Conservation (phyloP, 2,888 invertebrate genomes). For the Chrysina gloriosa region DNA sequence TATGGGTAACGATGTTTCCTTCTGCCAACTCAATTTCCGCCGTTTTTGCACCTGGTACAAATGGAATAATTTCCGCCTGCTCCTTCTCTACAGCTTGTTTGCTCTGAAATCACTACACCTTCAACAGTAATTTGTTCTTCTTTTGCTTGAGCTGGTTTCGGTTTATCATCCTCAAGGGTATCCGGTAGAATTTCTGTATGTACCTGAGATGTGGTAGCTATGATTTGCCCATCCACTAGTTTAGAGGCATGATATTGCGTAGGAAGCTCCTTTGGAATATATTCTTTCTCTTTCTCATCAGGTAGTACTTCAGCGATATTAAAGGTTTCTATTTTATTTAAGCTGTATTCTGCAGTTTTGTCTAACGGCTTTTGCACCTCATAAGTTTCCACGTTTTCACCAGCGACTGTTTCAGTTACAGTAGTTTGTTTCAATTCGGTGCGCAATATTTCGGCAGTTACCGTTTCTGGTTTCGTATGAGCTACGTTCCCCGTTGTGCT, state of each 20-base stretch:
- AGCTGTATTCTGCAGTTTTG: constrained; percentile 34
- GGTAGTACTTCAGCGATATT: constrained; percentile 66
- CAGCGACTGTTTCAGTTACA: constrained; percentile 66
- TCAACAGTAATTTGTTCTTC: constrained; percentile 67
- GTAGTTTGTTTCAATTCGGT: constrained; percentile 63
- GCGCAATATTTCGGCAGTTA: constrained; percentile 63
- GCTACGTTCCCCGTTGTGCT: constrained; percentile 58
- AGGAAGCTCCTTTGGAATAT: constrained; percentile 59
- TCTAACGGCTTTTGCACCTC: constrained; percentile 57
- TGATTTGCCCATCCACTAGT: constrained; percentile 65
- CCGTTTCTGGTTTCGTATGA: constrained; percentile 53
- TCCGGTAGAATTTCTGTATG: constrained; percentile 63
- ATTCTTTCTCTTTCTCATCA: constrained; percentile 67
- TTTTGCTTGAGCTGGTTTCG: constrained; percentile 64
- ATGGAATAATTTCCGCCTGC: constrained; percentile 57
- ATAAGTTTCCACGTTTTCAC: constrained; percentile 68
- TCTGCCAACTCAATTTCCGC: constrained; percentile 59
- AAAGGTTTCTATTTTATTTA: constrained; percentile 59
- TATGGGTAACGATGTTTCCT: constrained; percentile 60
- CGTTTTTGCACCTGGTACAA: constrained; percentile 58
- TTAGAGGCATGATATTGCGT: constrained; percentile 64
- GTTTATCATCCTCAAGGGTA: constrained; percentile 56
- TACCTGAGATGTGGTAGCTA: constrained; percentile 66
- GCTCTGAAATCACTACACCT: constrained; percentile 69
- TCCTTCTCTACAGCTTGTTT: constrained; percentile 67